These are phyloP conservation scores for Apantesis nais DNA, from an alignment of 2,888 invertebrate species.

Conservation along the genomic window DNA sequence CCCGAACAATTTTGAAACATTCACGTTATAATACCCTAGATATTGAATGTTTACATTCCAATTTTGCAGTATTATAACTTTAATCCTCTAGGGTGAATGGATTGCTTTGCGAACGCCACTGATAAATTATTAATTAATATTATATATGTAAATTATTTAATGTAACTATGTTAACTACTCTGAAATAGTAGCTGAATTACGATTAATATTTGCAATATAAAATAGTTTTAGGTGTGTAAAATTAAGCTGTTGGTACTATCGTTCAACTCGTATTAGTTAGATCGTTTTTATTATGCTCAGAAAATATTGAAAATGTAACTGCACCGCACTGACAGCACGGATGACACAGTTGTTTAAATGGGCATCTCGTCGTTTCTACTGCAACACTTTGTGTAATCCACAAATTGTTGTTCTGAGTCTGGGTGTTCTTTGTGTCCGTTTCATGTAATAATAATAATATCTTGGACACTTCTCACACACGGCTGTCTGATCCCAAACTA, in stretches of 20 bases:
- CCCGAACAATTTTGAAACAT: constrained; percentile 39
- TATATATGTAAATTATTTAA: constrained; percentile 49
- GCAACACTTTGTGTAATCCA: too few species aligned
- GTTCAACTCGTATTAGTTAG: neutral
- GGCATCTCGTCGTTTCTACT: too few species aligned
- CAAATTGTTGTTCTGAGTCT: too few species aligned
- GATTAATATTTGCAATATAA: constrained; percentile 44
- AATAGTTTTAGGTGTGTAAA: constrained; percentile 13
- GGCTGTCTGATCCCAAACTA: too few species aligned
- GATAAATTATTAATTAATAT: constrained; percentile 52
- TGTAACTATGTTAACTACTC: constrained; percentile 26
- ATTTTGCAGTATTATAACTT: constrained; percentile 46
- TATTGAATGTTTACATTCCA: constrained; percentile 40
- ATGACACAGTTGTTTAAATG: too few species aligned
- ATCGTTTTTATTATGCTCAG: neutral
- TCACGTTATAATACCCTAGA: constrained; percentile 18
- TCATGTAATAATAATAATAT: too few species aligned
- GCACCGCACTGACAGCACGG: too few species aligned
- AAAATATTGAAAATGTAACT: neutral
- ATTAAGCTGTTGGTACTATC: neutral
- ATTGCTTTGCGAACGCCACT: constrained; percentile 32
- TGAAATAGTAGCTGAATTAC: constrained; percentile 23
- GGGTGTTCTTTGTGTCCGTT: too few species aligned
- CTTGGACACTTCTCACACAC: too few species aligned
- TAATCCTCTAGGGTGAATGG: constrained; percentile 46